Percentiles rank a stretch among this genome's conserved stretches.
Evolutionary conservation across 2,797 vertebrate genomes (phyloP).

Genomic region (Cephalopachus bancanus): DNA sequence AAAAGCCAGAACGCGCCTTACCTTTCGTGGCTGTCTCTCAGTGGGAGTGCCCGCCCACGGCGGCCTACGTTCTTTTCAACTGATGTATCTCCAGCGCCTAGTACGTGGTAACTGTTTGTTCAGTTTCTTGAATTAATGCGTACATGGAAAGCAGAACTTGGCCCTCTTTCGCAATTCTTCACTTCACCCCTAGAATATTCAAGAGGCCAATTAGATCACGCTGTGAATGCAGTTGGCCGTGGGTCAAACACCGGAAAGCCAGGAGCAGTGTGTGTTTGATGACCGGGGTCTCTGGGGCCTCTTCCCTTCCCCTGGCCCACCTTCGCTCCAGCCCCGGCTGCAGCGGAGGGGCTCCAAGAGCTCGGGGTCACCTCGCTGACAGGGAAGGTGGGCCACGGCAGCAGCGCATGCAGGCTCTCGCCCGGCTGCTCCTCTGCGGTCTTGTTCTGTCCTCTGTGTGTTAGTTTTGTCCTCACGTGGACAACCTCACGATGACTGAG

Average conservation of each 20-base stretch:
- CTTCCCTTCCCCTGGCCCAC: too few species aligned
- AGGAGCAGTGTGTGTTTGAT: neutral
- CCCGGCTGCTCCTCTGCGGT: neutral
- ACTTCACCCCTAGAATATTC: neutral
- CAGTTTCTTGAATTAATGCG: neutral
- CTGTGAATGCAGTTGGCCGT: neutral
- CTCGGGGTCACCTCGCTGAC: too few species aligned
- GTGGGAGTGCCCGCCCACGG: neutral
- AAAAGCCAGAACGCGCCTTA: neutral
- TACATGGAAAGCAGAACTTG: slow-evolving; percentile 19
- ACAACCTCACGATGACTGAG: neutral
- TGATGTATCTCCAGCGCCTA: neutral
- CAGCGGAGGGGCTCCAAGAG: too few species aligned
- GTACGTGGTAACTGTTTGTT: neutral
- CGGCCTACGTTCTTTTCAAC: neutral
- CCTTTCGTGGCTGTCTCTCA: neutral
- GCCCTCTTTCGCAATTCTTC: neutral
- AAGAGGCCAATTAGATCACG: neutral
- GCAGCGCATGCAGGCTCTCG: neutral
- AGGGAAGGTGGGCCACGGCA: neutral
- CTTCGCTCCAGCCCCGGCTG: too few species aligned
- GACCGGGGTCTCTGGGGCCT: neutral
- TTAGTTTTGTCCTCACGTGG: neutral
- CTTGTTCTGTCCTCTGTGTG: neutral
- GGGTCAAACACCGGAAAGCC: neutral